Evolutionary conservation across 1,140 invertebrate species (phyloP).

Genomic region (Glossosoma conforme): DNA sequence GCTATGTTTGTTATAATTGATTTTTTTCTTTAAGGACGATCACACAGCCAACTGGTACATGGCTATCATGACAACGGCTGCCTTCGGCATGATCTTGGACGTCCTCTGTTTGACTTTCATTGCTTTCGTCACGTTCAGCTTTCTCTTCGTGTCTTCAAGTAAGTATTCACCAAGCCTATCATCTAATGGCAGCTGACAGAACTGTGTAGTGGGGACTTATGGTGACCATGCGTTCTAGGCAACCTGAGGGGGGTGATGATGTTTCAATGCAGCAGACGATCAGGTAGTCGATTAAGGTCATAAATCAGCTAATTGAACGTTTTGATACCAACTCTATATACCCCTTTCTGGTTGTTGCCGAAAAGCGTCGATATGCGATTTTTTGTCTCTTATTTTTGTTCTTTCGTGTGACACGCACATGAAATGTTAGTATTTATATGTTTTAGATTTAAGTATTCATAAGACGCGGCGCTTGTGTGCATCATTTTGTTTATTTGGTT

Average conservation of each 20-base stretch:
- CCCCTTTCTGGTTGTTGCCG: too few relatives aligned
- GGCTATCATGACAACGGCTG: conserved; percentile 36
- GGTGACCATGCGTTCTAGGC: too few relatives aligned
- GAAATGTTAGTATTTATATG: too few relatives aligned
- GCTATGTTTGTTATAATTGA: too few relatives aligned
- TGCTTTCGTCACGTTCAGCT: conserved; percentile 41
- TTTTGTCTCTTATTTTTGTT: too few relatives aligned
- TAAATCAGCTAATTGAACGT: neutral
- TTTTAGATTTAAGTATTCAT: too few relatives aligned
- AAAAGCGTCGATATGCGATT: too few relatives aligned
- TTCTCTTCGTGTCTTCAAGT: conserved; percentile 44
- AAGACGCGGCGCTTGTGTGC: too few relatives aligned
- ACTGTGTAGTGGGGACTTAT: conserved; percentile 5
- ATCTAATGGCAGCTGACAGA: neutral
- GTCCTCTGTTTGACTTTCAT: conserved; percentile 41
- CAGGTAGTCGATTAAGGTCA: neutral
- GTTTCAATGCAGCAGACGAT: neutral
- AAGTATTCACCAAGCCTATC: too few relatives aligned
- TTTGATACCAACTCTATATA: too few relatives aligned
- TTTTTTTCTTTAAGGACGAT: conserved; percentile 37
- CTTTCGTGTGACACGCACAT: too few relatives aligned
- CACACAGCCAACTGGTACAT: conserved; percentile 44
- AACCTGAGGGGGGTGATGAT: neutral
- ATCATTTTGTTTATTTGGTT: too few relatives aligned
- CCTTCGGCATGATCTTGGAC: conserved; percentile 44